Percentiles rank a stretch among this genome's conserved stretches.
phyloP scores from a whole-genome alignment of 2,113 vertebrate genomes.

The Plecturocebus donacophilus region DNA sequence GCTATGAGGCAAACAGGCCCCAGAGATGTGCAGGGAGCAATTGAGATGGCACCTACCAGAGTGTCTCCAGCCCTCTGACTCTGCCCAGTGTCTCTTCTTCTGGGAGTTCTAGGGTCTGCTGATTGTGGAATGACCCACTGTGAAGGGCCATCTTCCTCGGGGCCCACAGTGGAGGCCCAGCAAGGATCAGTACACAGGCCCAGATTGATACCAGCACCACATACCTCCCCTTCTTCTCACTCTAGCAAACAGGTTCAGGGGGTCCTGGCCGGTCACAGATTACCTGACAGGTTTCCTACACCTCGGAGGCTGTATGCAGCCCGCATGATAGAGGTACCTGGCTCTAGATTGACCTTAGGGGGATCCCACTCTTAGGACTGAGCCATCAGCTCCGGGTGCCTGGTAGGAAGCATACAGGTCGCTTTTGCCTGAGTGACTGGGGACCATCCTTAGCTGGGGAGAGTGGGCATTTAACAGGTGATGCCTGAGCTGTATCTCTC shows the following conservation, averaged over 20 bases:
- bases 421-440: background rate
- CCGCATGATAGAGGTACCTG: background rate
- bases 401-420: background rate
- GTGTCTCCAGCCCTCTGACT: background rate
- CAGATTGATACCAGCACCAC: background rate
- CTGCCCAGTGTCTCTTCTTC: background rate
- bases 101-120: background rate
- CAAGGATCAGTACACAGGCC: background rate
- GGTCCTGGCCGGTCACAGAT: accelerated
- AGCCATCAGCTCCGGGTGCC: background rate
- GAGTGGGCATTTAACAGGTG: background rate
- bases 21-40: background rate
- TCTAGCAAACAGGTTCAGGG: background rate
- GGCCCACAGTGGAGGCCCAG: background rate
- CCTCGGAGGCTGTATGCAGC: background rate
- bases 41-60: background rate
- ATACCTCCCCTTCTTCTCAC: background rate
- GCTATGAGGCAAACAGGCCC: background rate
- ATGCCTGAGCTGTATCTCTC: background rate
- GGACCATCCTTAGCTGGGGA: background rate
- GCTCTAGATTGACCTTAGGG: background rate
- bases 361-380: background rate
- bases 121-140: background rate
- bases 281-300: background rate
- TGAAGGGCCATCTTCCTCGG: background rate